phyloP scores from a whole-genome alignment of 1,140 invertebrate species.

The Diabrotica undecimpunctata region DNA sequence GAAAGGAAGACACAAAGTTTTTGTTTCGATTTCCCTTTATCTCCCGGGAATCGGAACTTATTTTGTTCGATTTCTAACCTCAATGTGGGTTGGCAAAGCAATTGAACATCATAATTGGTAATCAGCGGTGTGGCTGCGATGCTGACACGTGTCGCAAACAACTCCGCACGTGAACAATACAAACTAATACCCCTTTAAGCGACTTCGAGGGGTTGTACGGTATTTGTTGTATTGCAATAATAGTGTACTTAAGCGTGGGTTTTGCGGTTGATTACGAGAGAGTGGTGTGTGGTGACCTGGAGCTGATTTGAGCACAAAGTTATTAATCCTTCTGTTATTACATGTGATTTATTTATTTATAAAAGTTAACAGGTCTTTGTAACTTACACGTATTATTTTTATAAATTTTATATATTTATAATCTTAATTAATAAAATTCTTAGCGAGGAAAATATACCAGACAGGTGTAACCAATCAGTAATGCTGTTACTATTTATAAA shows the following conservation, averaged over 20 bases:
- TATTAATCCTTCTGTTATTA: background rate
- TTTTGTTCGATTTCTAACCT: conserved; percentile 33
- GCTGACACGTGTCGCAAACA: conserved; percentile 39
- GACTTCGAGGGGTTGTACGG: conserved; percentile 1
- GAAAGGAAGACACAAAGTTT: background rate
- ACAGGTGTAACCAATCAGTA: too few relatives aligned
- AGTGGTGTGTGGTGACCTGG: conserved; percentile 1
- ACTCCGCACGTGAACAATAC: conserved; percentile 36
- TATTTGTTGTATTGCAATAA: conserved; percentile 14
- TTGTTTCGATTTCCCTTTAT: conserved; percentile 1
- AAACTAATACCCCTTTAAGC: conserved; percentile 25
- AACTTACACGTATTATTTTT: too few relatives aligned
- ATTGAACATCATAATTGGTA: conserved; percentile 42
- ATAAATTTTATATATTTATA: too few relatives aligned
- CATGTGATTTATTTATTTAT: too few relatives aligned
- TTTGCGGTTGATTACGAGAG: conserved; percentile 5
- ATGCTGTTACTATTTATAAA: too few relatives aligned
- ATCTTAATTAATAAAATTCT: too few relatives aligned
- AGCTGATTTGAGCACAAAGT: background rate
- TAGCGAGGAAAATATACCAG: too few relatives aligned
- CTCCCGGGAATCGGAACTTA: conserved; percentile 31
- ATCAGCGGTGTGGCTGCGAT: conserved; percentile 35
- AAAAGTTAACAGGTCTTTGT: too few relatives aligned
- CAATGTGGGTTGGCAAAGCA: conserved; percentile 30
- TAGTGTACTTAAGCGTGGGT: conserved; percentile 3